Base-by-base conservation (phyloP, 2,888 invertebrate genomes). In the Hydriomena furcata region DNA sequence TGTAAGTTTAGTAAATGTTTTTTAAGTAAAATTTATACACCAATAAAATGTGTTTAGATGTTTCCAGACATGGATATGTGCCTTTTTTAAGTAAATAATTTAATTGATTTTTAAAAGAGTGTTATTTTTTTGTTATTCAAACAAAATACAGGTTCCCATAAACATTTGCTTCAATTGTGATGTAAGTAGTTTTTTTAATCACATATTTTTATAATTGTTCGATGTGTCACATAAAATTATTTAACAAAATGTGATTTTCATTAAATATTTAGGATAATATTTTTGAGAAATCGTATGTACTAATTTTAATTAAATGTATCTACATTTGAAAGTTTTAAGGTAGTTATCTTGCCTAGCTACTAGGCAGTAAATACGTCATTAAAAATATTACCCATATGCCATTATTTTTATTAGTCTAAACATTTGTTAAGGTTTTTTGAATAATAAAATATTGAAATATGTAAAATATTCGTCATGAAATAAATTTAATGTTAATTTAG, bases 41-140 rank as follows among this genome's bases (percentile, higher is more conserved):
- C 60, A 54, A 58, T 35, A 50, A 7, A 28, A 25, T 50, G 36
- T 40, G 31, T 53, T 48, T 50, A 42, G 30, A 44, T 54, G 59
- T 69, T 73, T 73, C 63, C 66, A 70, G 66, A 73, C 70, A 60
- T 75, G 76, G 64, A 63, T 38, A 81, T 76, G 84, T 85, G 84
- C 84, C 84, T 84, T 84, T 84, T 79, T 80, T 80, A 64, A 40
- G 35, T 52, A 35, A 11, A 58, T 61, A 51, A 44, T 40, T 52
- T 36, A 1, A 10, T 6, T 37, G n/a, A n/a, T 17, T 4, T 20
- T 27, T 25, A 6, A 8, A 12, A 36, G n/a, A 4, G n/a, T 25
- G n/a, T 11, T 17, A 31, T 4, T 3, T 8, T 5, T 20, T 32
- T 8, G 5, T n/a, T 32, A 17, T n/a, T 5, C 17, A 13, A 32